phyloP scores from a whole-genome alignment of 2,113 vertebrate species.

The Pteronura brasiliensis region DNA sequence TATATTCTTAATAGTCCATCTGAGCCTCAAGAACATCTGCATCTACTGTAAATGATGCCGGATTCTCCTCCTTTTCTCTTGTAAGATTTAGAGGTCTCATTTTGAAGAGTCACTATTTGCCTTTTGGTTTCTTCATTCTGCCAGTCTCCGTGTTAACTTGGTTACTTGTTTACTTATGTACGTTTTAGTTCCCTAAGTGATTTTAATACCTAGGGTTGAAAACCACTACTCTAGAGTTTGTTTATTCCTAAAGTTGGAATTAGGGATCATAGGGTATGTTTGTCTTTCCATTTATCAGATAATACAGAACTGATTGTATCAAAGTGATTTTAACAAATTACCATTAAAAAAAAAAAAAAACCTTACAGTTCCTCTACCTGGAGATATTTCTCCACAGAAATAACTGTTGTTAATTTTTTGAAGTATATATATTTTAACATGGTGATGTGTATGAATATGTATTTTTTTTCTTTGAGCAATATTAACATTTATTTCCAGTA shows the following conservation, averaged over 20 bases:
- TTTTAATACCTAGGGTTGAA: background rate
- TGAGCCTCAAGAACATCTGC: background rate
- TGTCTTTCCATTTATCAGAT: background rate
- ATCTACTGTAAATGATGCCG: background rate
- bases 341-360: background rate
- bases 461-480: background rate
- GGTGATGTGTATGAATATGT: background rate
- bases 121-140: constrained; percentile 6
- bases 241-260: constrained; percentile 4
- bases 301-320: background rate
- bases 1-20: background rate
- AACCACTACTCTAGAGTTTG: background rate
- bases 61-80: background rate
- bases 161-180: background rate
- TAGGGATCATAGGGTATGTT: background rate
- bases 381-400: background rate
- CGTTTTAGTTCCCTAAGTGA: background rate
- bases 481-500: background rate
- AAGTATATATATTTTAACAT: background rate
- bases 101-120: background rate
- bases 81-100: background rate
- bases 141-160: background rate
- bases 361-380: background rate
- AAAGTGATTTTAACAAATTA: constrained; percentile 1
- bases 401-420: background rate